Evolutionary conservation across 1,140 invertebrate species (phyloP).

Genomic region (Glossosoma conforme): DNA sequence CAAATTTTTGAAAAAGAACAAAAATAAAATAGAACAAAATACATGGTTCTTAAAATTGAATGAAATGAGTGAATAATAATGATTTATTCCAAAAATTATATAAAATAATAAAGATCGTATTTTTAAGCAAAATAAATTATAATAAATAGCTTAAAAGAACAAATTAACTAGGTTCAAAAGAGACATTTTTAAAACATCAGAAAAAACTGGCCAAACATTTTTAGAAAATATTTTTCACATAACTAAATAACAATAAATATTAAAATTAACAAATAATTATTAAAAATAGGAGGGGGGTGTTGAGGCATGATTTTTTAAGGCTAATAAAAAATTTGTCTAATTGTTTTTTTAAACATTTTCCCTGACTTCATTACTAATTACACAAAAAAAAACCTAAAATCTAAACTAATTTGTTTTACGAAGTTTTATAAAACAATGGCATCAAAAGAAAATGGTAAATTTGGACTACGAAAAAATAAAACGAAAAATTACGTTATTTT

Average conservation of each 20-base stretch:
- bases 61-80: slow-evolving; percentile 5
- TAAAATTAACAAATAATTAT: slow-evolving; percentile 3
- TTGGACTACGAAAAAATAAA: too few species aligned
- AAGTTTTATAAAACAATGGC: slow-evolving; percentile 1
- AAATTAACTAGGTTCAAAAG: neutral
- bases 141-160: neutral
- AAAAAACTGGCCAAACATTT: slow-evolving; percentile 9
- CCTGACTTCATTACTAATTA: too few species aligned
- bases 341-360: neutral
- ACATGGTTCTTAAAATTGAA: neutral
- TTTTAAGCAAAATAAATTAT: neutral
- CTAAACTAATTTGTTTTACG: neutral
- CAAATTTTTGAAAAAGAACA: slow-evolving; percentile 5
- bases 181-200: neutral
- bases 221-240: slow-evolving; percentile 4
- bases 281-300: neutral
- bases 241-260: slow-evolving; percentile 8
- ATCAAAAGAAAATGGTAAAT: too few species aligned
- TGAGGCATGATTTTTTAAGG: neutral
- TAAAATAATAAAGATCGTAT: neutral
- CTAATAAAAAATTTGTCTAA: neutral
- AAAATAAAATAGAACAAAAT: slow-evolving; percentile 2
- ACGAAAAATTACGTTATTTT: too few species aligned
- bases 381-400: neutral
- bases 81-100: neutral